Conservation (phyloP, 2,113 vertebrate species). For the Notiomystis cincta region DNA sequence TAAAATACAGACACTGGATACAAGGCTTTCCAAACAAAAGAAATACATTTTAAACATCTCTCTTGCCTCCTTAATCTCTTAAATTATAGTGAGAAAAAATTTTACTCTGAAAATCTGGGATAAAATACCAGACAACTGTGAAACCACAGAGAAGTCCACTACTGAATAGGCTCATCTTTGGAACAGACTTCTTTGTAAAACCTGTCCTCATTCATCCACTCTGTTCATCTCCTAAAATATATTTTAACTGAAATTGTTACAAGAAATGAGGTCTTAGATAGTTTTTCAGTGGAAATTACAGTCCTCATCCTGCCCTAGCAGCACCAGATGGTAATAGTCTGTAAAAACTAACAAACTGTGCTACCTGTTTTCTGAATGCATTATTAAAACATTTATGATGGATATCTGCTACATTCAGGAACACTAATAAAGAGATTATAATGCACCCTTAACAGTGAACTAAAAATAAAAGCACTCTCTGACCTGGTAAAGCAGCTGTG, state of each 20-base stretch:
- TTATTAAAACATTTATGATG: background rate
- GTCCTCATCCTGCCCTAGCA: background rate
- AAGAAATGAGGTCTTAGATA: background rate
- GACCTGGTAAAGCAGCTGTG: background rate
- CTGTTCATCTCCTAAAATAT: background rate
- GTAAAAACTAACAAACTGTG: background rate
- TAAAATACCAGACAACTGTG: background rate
- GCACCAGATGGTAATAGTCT: background rate
- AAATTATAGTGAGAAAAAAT: background rate
- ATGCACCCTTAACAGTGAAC: background rate
- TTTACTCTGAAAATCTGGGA: background rate
- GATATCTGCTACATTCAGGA: background rate
- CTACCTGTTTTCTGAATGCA: background rate
- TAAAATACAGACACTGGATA: background rate
- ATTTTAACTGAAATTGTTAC: background rate
- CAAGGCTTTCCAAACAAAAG: background rate
- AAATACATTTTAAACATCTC: background rate
- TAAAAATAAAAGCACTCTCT: background rate
- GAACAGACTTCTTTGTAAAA: background rate
- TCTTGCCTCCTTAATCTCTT: background rate
- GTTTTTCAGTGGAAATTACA: background rate
- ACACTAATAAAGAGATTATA: background rate
- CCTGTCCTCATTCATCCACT: background rate
- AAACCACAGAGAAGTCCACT: background rate
- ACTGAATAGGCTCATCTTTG: background rate